Evolutionary conservation across 2,888 invertebrate species (phyloP), one percentile per base, ranked within the genome.

Genomic region (Standfussiana lucernea): DNA sequence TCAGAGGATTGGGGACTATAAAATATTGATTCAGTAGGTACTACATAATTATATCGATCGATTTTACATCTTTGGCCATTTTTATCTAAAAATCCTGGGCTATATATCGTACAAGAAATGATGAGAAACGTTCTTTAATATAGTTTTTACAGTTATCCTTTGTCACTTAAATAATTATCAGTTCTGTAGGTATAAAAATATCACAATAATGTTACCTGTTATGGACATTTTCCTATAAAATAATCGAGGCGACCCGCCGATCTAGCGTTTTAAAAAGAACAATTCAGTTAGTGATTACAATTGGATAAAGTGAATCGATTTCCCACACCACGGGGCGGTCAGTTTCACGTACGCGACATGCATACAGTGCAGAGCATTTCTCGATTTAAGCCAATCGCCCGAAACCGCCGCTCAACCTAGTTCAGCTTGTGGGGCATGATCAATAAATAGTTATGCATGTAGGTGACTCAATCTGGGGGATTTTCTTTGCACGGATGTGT

Each of bases 361-460:
- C 82, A 83, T 82, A 71, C 73, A 75, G 10, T 71, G 67, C 67
- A 73, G 21, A 67, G 53, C 77, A 77, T 72, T 47, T 50, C 62
- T 77, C 77, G 62, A 78, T 85, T 69, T 66, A 72, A 85, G 65
- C 83, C 72, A 68, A 82, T 59, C 75, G 69, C 64, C 59, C 18
- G 45, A 71, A 86, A 69, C 77, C 75, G 37, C 75, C 72, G 45
- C 21, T 70, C 75, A 79, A 75, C 82, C 75, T 70, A 84, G 73
- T 75, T 86, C 66, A 37, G 75, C 37, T 45, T 53, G 71, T 42
- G 71, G 47, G 65, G 10, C 56, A n/a, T 75, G 73, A 84, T 86
- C 86, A 83, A 84, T 84, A 82, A 72, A 82, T 79, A 62, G 50
- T 68, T 74, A 71, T 76, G 77, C 68, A 70, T 50, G 66, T 71